Percentiles rank a stretch among this genome's conserved stretches.
Evolutionary conservation across 2,113 vertebrate species (phyloP).

Genomic region (Rattus rattus): DNA sequence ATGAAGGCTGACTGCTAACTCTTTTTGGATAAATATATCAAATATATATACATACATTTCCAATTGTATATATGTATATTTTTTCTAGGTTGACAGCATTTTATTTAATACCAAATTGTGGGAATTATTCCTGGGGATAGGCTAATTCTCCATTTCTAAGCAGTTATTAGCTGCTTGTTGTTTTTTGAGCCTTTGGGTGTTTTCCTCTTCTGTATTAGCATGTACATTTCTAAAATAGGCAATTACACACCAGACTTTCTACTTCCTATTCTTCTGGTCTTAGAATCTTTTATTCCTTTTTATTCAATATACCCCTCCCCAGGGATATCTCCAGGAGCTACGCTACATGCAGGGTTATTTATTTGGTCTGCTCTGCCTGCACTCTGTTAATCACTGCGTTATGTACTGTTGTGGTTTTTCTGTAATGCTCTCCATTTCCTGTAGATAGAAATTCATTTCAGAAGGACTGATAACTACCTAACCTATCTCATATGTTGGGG

Average conservation of each 20-base stretch:
- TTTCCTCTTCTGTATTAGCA: neutral
- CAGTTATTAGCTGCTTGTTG: neutral
- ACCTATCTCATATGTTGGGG: neutral
- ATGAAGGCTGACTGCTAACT: neutral
- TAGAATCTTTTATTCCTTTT: neutral
- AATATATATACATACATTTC: too few species aligned
- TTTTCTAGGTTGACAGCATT: neutral
- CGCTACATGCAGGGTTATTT: neutral
- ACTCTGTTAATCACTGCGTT: neutral
- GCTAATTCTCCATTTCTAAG: neutral
- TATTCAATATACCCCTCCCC: neutral
- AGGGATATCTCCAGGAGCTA: neutral
- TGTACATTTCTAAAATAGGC: neutral
- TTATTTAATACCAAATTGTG: neutral
- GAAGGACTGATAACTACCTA: neutral
- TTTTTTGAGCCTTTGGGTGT: neutral
- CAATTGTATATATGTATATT: too few species aligned
- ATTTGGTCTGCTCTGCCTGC: neutral
- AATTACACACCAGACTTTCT: neutral
- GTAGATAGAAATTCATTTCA: neutral
- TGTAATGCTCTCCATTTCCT: neutral
- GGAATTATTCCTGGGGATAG: neutral
- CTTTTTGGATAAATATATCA: too few species aligned
- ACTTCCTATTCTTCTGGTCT: neutral
- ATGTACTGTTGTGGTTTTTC: neutral